Percentiles rank a stretch among this genome's conserved stretches.
phyloP scores from a whole-genome alignment of 2,797 vertebrate genomes.

The Pyrrhura leucotis region DNA sequence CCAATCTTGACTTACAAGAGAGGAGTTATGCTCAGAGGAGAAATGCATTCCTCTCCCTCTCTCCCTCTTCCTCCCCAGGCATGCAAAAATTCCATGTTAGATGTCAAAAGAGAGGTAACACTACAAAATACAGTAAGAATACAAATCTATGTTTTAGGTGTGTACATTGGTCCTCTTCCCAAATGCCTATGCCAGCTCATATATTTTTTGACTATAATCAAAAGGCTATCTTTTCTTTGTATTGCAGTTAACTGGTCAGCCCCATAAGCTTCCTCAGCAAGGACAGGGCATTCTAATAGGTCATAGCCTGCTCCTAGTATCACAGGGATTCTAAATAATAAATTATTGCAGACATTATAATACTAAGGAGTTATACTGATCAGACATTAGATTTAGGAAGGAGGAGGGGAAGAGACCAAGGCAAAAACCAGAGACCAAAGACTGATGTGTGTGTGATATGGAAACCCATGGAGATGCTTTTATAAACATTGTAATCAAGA shows the following conservation, averaged over 20 bases:
- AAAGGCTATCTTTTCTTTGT: background rate
- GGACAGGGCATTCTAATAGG: background rate
- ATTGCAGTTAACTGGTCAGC: background rate
- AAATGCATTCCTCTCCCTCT: background rate
- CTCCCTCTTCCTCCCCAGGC: background rate
- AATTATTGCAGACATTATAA: background rate
- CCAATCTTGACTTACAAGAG: background rate
- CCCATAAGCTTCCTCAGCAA: background rate
- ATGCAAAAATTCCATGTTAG: background rate
- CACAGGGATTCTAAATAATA: background rate
- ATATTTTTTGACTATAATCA: background rate
- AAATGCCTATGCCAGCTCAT: background rate
- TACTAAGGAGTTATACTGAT: background rate
- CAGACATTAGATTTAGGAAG: background rate
- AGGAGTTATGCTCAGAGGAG: background rate
- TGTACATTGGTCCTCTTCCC: background rate
- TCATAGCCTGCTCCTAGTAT: background rate
- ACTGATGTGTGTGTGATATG: background rate
- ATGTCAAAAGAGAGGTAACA: background rate
- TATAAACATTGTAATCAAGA: background rate
- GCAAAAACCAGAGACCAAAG: background rate
- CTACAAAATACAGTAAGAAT: background rate
- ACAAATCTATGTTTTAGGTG: background rate
- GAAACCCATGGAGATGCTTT: background rate
- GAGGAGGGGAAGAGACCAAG: rapidly evolving